Base-by-base conservation (phyloP, 2,888 invertebrate genomes). In the Heliconius charithonia region DNA sequence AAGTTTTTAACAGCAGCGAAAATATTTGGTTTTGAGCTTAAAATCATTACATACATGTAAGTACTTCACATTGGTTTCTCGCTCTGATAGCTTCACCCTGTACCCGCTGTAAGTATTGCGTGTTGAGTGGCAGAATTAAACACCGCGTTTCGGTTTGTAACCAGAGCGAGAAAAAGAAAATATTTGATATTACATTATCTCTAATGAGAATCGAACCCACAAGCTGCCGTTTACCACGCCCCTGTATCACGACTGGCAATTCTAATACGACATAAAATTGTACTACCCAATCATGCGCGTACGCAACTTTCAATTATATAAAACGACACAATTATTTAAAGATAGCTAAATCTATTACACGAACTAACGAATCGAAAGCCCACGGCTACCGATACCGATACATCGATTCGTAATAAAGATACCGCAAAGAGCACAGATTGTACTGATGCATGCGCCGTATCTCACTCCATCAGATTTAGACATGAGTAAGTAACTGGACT, bases 371-470 rank as follows among this genome's bases (percentile, higher is more conserved):
- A 85, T 84, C 84, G 83, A 88, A 85, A 86, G 79, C 85, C 84
- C 87, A 29, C 56, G 71, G 88, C 87, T 87, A 85, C 85, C 45
- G 45, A 87, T 87, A 85, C 85, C 45, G 45, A 87, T 85, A 86
- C 88, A 90, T 89, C 89, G 90, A 91, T 91, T 89, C 87, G 89
- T 90, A 88, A 86, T 81, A 80, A 80, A 85, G 86, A 86, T 87
- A 86, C 77, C 56, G 56, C 71, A 76, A 77, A 78, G 80, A 82
- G 82, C 77, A 73, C 75, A 77, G 80, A 80, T 83, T 75, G 75
- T 51, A 79, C 65, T 80, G 81, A 83, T 81, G 80, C 79, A 80
- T 75, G 66, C 66, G 32, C 45, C 78, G 81, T 82, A 76, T 75
- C 79, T 56, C 78, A 59, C 59, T 78, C 79, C 63, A 77, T 81